These are phyloP conservation scores for Tetrapedia diversipes DNA, from an alignment of 2,888 invertebrate genomes.

Conservation along the genomic window DNA sequence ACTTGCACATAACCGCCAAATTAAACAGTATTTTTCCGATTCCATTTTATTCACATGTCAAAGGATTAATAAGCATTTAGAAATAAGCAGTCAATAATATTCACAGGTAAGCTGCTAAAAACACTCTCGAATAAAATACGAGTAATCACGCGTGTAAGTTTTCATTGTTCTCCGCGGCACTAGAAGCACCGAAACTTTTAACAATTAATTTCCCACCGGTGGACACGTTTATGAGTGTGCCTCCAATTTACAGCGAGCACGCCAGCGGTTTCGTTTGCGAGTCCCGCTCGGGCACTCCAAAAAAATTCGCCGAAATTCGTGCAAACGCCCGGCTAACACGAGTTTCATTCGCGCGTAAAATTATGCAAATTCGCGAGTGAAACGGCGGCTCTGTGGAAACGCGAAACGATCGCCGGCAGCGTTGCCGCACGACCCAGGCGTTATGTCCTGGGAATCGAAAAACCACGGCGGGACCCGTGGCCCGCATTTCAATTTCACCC, in stretches of 20 bases:
- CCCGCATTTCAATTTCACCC: slow-evolving; percentile 40
- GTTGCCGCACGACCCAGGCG: background rate
- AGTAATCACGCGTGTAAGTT: too few relatives aligned
- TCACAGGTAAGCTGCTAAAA: too few relatives aligned
- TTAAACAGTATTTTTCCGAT: too few relatives aligned
- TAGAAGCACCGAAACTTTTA: too few relatives aligned
- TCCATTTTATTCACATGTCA: too few relatives aligned
- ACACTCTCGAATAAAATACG: too few relatives aligned
- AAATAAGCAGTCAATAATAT: too few relatives aligned
- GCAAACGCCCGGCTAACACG: slow-evolving; percentile 11
- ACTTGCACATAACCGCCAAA: too few relatives aligned
- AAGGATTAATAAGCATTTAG: too few relatives aligned
- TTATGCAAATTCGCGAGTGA: slow-evolving; percentile 34
- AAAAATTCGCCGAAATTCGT: slow-evolving; percentile 2
- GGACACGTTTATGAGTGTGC: background rate
- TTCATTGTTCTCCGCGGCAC: too few relatives aligned
- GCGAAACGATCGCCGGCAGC: slow-evolving; percentile 27
- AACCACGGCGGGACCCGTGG: slow-evolving; percentile 33
- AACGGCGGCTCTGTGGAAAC: slow-evolving; percentile 21
- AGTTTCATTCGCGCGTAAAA: slow-evolving; percentile 32
- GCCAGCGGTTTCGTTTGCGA: background rate
- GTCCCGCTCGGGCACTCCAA: background rate
- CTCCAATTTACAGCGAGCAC: background rate
- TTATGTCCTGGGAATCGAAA: slow-evolving; percentile 33
- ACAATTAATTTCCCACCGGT: background rate